phyloP scores from a whole-genome alignment of 2,888 invertebrate genomes.

The Saturnia japonica region DNA sequence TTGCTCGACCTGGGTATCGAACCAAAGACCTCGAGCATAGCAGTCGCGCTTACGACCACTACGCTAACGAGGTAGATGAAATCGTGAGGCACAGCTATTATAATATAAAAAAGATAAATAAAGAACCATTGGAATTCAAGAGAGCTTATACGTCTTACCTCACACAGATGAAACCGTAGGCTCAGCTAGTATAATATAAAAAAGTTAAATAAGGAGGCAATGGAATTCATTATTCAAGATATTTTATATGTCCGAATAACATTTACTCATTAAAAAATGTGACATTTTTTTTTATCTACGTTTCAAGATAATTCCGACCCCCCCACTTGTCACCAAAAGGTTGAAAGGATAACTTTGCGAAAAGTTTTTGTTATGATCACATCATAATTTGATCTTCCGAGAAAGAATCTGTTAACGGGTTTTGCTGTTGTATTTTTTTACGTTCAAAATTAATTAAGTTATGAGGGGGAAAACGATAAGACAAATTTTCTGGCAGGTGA shows the following conservation, averaged over 20 bases:
- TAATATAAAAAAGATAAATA: no score
- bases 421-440: conserved; percentile 1
- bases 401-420: conserved; percentile 9
- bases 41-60: no score
- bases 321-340: conserved; percentile 4
- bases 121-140: no score
- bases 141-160: no score
- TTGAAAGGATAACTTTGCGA: not conserved
- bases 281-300: not conserved
- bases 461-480: not conserved
- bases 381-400: conserved; percentile 6
- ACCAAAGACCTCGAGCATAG: no score
- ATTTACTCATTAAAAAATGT: conserved; percentile 6
- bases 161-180: no score
- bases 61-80: no score
- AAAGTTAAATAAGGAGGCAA: not conserved
- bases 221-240: not conserved
- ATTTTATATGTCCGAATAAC: not conserved
- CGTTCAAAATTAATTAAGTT: not conserved
- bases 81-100: no score
- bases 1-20: no score
- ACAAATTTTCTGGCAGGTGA: not conserved
- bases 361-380: conserved; percentile 1
- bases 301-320: not conserved
- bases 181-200: not conserved